Base-by-base conservation (phyloP, 2,888 invertebrate genomes). In the Leucophenga maculata region DNA sequence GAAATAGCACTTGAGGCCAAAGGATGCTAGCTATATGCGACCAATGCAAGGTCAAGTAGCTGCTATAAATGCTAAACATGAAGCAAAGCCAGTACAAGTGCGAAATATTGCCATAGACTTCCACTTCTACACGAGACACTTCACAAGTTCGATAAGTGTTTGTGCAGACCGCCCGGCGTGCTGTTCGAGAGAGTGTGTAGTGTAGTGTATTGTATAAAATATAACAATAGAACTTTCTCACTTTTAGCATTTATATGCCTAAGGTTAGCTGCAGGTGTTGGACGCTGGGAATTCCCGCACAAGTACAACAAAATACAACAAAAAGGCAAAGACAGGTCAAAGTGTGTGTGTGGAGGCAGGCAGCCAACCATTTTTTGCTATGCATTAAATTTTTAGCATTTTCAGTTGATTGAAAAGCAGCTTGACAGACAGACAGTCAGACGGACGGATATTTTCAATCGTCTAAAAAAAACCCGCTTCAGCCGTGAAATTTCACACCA, bases 401-500 rank as follows among this genome's bases (percentile, higher is more conserved):
- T 32, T 31, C 16, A 32, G 6, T 14, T 6, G 1, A 26, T 26
- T 22, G 8, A 26, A 57, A 57, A 26, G 31, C n/a, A 11, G 52
- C 14, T 6, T 26, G 65, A n/a, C n/a, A n/a, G n/a, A n/a, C n/a
- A n/a, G n/a, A n/a, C n/a, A n/a, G n/a, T n/a, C n/a, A n/a, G n/a
- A n/a, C n/a, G n/a, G n/a, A n/a, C n/a, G n/a, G n/a, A n/a, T n/a
- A n/a, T n/a, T n/a, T n/a, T n/a, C n/a, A n/a, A n/a, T n/a, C n/a
- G n/a, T n/a, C n/a, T n/a, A n/a, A n/a, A n/a, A n/a, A n/a, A n/a
- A n/a, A n/a, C n/a, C 44, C 18, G 16, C 62, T 55, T 74, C 80
- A 80, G 74, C 78, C 74, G 82, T 80, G 72, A 82, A 78, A 74
- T 72, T 80, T 80, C 82, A 82, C 80, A 82, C 80, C 78, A n/a